phyloP scores from a whole-genome alignment of 2,888 invertebrate genomes.

The Drosophila affinis region DNA sequence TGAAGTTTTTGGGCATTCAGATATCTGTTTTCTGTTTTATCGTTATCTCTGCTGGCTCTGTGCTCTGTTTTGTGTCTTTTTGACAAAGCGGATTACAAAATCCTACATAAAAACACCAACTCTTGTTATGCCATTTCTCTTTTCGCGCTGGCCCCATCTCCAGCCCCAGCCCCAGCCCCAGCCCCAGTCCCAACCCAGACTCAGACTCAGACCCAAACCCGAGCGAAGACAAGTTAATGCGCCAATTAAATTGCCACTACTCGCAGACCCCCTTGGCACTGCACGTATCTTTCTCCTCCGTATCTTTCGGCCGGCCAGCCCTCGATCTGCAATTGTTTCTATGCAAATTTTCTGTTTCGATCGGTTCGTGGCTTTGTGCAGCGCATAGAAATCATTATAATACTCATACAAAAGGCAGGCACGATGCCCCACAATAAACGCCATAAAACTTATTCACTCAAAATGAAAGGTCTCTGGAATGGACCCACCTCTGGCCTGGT shows the following conservation, averaged over 20 bases:
- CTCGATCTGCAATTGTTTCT: constrained; percentile 63
- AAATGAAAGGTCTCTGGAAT: constrained; percentile 67
- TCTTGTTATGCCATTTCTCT: constrained; percentile 75
- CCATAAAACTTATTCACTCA: constrained; percentile 64
- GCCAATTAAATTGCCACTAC: constrained; percentile 74
- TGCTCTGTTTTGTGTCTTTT: constrained; percentile 22
- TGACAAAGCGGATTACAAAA: constrained; percentile 64
- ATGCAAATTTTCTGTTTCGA: constrained; percentile 65
- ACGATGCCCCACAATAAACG: constrained; percentile 56
- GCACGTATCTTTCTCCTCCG: background rate
- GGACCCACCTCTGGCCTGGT: background rate
- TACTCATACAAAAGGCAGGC: constrained; percentile 11
- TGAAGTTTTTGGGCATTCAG: constrained; percentile 22
- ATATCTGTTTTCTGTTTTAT: constrained; percentile 29
- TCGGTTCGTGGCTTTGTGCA: constrained; percentile 41
- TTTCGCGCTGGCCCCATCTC: constrained; percentile 27
- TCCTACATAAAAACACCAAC: constrained; percentile 37
- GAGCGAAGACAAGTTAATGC: constrained; percentile 61
- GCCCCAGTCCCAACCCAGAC: constrained; percentile 23
- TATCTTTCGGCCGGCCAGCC: background rate
- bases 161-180: constrained; percentile 4
- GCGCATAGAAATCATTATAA: constrained; percentile 15
- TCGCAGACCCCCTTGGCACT: constrained; percentile 22
- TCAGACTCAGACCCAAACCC: constrained; percentile 5
- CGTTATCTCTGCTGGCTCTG: constrained; percentile 12